Percentiles rank a stretch among this genome's conserved stretches.
Conservation (phyloP, 2,888 invertebrate genomes). For the Drepanosiphum platanoidis region DNA sequence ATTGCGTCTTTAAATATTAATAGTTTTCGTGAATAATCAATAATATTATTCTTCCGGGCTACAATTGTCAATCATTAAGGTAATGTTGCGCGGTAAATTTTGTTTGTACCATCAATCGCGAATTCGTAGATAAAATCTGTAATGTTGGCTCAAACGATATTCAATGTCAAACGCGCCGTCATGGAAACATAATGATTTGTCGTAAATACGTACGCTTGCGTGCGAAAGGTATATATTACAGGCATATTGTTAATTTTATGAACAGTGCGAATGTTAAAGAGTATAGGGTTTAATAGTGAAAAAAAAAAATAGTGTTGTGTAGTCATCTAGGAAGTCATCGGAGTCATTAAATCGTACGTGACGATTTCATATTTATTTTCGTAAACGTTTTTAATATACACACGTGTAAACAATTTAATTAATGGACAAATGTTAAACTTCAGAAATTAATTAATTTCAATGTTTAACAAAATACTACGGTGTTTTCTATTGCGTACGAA, state of each 20-base stretch:
- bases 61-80: too few relatives aligned
- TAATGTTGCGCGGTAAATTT: neutral
- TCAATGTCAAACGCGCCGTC: constrained; percentile 38
- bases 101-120: neutral
- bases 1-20: too few relatives aligned
- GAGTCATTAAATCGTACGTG: constrained; percentile 11
- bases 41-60: too few relatives aligned
- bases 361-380: neutral
- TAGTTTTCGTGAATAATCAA: too few relatives aligned
- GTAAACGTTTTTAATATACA: neutral
- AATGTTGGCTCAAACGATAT: constrained; percentile 10
- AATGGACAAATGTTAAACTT: constrained; percentile 6
- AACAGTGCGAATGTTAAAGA: constrained; percentile 9
- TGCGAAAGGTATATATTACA: neutral
- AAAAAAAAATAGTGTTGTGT: neutral
- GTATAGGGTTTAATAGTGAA: constrained; percentile 2
- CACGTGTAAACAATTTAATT: constrained; percentile 4
- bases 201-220: constrained; percentile 10
- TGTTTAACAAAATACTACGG: too few relatives aligned
- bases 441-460: neutral
- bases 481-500: too few relatives aligned
- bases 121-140: neutral
- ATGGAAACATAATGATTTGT: constrained; percentile 17
- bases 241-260: constrained; percentile 27
- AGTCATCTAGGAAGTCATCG: constrained; percentile 43